phyloP scores from a whole-genome alignment of 2,888 invertebrate genomes.

The Mythimna ferrago region DNA sequence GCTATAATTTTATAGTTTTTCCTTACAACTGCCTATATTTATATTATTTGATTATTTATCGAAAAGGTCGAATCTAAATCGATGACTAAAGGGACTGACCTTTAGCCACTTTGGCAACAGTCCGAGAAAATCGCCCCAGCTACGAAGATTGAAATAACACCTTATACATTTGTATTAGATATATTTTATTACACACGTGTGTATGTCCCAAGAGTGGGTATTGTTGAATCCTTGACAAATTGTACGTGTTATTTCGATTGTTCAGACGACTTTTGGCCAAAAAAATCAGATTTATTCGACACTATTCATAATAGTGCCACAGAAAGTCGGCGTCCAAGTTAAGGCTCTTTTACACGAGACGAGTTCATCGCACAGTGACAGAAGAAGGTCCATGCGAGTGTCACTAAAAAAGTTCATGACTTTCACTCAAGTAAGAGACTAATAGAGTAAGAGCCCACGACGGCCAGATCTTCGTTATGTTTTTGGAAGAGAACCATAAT shows the following conservation, averaged over 20 bases:
- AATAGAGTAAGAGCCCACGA: too few species aligned
- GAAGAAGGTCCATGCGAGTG: background rate
- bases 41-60: background rate
- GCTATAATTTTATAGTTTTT: background rate
- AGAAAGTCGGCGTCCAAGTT: constrained; percentile 37
- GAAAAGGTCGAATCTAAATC: constrained; percentile 4
- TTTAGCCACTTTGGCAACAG: constrained; percentile 2
- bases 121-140: background rate
- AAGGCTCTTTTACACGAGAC: background rate
- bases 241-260: constrained; percentile 48
- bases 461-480: too few species aligned
- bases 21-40: background rate
- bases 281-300: constrained; percentile 63
- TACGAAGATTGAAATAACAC: constrained; percentile 28
- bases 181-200: constrained; percentile 44
- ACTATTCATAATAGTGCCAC: constrained; percentile 60
- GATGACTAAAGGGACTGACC: background rate
- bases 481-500: too few species aligned
- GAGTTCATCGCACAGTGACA: background rate
- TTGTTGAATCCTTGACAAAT: constrained; percentile 61
- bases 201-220: constrained; percentile 46
- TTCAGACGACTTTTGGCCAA: constrained; percentile 38
- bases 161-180: constrained; percentile 22
- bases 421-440: background rate
- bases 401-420: background rate